Percentiles rank a stretch among this genome's conserved stretches.
These are phyloP conservation scores for Heliothis subflexa DNA, from an alignment of 1,140 invertebrate species.

Conservation along the genomic window DNA sequence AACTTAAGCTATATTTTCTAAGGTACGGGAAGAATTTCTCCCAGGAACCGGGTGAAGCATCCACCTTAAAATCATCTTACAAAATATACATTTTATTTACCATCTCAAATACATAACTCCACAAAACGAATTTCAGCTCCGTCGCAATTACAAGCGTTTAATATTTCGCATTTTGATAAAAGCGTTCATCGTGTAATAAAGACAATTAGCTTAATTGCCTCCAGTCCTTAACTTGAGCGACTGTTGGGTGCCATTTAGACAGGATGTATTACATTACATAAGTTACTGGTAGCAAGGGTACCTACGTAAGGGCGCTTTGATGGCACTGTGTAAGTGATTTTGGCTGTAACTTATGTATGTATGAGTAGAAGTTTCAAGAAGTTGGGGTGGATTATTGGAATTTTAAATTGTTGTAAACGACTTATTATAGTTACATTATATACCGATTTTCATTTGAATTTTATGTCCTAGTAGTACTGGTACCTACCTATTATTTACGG, in stretches of 20 bases:
- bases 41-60: no score
- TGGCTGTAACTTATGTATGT: background rate
- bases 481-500: no score
- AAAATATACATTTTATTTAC: no score
- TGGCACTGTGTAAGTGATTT: conserved; percentile 1
- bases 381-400: background rate
- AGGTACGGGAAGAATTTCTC: no score
- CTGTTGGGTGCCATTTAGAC: conserved; percentile 44
- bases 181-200: conserved; percentile 55
- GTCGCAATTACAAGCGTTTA: conserved; percentile 10
- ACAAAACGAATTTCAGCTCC: background rate
- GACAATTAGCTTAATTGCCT: conserved; percentile 57
- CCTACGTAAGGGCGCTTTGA: background rate
- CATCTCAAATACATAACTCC: no score
- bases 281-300: background rate
- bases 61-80: no score
- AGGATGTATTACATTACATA: conserved; percentile 44
- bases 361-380: background rate
- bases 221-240: conserved; percentile 48
- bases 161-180: conserved; percentile 55
- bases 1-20: no score
- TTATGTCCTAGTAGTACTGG: no score
- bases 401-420: no score
- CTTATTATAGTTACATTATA: no score
- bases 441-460: no score